A percentile compares a stretch with the other conserved stretches of the same genome.
Conservation (phyloP, 2,797 vertebrate species). For the Babyrousa celebensis region DNA sequence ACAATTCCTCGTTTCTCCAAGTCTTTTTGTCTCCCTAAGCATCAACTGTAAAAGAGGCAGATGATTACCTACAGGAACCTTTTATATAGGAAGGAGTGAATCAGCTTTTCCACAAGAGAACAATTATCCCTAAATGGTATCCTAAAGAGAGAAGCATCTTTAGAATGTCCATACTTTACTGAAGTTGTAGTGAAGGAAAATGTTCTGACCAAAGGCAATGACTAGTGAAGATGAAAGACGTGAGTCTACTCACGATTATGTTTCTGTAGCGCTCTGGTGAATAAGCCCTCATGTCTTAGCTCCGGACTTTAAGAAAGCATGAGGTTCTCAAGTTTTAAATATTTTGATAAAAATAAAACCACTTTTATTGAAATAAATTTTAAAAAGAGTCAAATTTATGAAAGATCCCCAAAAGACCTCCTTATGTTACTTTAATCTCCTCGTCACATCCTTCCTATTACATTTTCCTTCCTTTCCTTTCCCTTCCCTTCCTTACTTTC, state of each 20-base stretch:
- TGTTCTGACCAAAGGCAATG: background rate
- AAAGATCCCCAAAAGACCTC: background rate
- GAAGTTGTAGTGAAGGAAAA: background rate
- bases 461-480: background rate
- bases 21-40: background rate
- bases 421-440: slow-evolving; percentile 2
- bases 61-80: background rate
- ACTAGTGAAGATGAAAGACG: background rate
- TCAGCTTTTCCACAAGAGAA: background rate
- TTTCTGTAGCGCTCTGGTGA: background rate
- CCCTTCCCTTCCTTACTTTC: too few relatives aligned
- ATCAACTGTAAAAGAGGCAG: background rate
- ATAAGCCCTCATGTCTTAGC: background rate
- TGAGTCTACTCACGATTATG: background rate
- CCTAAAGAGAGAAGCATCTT: background rate
- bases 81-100: background rate
- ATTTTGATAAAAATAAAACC: slow-evolving; percentile 13
- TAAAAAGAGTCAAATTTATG: slow-evolving; percentile 1
- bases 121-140: background rate
- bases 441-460: background rate
- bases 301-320: slow-evolving; percentile 13
- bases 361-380: slow-evolving; percentile 39
- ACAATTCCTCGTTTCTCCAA: background rate
- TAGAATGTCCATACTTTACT: background rate
- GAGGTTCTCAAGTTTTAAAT: slow-evolving; percentile 29